phyloP scores from a whole-genome alignment of 1,140 invertebrate genomes.

The Heliconius eleuchia region DNA sequence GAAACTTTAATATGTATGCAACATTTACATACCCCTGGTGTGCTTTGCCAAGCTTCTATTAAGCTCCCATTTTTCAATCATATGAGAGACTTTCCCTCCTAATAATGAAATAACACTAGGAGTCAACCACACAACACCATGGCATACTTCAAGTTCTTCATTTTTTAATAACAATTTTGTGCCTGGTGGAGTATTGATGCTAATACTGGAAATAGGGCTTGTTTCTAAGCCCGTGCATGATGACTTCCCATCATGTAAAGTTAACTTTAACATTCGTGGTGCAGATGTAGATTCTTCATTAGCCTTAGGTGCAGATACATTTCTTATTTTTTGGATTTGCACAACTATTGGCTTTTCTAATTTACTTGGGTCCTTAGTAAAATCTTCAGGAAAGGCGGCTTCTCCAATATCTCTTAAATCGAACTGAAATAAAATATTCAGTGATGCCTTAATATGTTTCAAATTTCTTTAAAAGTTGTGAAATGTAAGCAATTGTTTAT shows the following conservation, averaged over 20 bases:
- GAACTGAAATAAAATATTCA: slow-evolving; percentile 80
- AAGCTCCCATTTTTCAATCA: slow-evolving; percentile 95
- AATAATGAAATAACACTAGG: slow-evolving; percentile 86
- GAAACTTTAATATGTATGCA: background rate
- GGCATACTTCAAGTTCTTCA: slow-evolving; percentile 82
- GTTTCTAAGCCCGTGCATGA: slow-evolving; percentile 89
- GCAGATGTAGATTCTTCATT: slow-evolving; percentile 92
- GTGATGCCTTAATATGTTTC: background rate
- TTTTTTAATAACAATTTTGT: slow-evolving; percentile 85
- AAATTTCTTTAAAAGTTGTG: slow-evolving; percentile 13
- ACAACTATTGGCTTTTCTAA: slow-evolving; percentile 88
- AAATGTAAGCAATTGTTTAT: background rate
- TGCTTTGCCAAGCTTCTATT: slow-evolving; percentile 90
- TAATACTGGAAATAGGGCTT: slow-evolving; percentile 85
- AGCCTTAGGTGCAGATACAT: slow-evolving; percentile 93
- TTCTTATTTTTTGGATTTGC: slow-evolving; percentile 93
- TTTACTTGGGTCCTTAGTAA: slow-evolving; percentile 83
- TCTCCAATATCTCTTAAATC: slow-evolving; percentile 90
- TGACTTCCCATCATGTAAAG: slow-evolving; percentile 91
- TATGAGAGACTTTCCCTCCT: slow-evolving; percentile 90
- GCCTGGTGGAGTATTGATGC: slow-evolving; percentile 88
- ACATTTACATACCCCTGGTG: slow-evolving; percentile 78
- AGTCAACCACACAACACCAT: slow-evolving; percentile 88
- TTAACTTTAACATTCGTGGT: slow-evolving; percentile 91
- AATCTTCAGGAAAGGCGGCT: slow-evolving; percentile 82